phyloP scores from a whole-genome alignment of 2,113 vertebrate species.

The Paedocypris sp. region DNA sequence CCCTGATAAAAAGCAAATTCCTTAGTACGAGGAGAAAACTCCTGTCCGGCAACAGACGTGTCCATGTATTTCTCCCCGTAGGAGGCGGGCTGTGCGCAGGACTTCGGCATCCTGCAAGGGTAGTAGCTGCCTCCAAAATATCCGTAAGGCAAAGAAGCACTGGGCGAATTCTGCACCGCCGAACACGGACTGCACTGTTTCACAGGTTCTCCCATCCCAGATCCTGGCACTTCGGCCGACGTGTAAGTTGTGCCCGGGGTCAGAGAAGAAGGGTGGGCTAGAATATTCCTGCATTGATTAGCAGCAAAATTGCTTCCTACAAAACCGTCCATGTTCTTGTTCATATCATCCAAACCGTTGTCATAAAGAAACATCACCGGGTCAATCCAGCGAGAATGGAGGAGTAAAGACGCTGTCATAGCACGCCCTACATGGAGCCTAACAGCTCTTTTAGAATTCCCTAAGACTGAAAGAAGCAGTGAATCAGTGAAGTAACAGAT shows the following conservation, averaged over 20 bases:
- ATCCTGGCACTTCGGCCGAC: constrained; percentile 71
- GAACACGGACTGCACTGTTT: constrained; percentile 96
- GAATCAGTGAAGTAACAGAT: constrained; percentile 66
- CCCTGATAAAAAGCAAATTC: constrained; percentile 97
- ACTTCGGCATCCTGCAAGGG: constrained; percentile 89
- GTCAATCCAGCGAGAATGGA: constrained; percentile 97
- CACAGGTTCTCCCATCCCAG: constrained; percentile 82
- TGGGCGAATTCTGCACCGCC: constrained; percentile 80
- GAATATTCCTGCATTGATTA: constrained; percentile 91
- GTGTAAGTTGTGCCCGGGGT: constrained; percentile 74
- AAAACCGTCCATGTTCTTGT: constrained; percentile 94
- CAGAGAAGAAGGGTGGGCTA: constrained; percentile 87
- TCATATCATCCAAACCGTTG: constrained; percentile 85
- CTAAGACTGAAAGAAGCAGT: constrained; percentile 83
- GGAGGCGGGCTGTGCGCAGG: constrained; percentile 79
- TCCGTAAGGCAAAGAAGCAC: constrained; percentile 88
- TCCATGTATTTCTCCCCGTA: constrained; percentile 93
- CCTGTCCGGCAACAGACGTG: constrained; percentile 82
- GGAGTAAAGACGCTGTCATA: constrained; percentile 98
- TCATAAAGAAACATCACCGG: constrained; percentile 99
- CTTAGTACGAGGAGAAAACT: constrained; percentile 86
- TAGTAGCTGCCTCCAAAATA: constrained; percentile 97
- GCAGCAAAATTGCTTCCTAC: constrained; percentile 81
- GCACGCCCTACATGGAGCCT: constrained; percentile 87
- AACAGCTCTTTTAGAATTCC: constrained; percentile 91